Evolutionary conservation across 2,888 invertebrate genomes (phyloP).

Genomic region (Alviniconcha strummeri): DNA sequence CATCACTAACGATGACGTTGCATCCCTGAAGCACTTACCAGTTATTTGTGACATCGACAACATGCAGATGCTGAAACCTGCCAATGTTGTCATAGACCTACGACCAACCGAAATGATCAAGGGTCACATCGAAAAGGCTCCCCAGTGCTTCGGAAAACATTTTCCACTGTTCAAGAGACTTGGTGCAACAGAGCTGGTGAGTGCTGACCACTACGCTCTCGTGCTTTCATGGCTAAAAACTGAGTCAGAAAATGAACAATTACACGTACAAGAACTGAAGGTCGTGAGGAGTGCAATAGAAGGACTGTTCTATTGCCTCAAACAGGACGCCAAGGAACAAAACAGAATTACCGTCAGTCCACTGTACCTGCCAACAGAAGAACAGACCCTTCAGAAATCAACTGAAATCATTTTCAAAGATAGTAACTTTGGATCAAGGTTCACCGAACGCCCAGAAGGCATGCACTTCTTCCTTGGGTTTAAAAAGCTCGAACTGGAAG

Average conservation of each 20-base stretch:
- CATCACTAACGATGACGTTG: not conserved
- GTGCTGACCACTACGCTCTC: slow-evolving; percentile 45
- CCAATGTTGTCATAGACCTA: slow-evolving; percentile 40
- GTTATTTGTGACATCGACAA: slow-evolving; percentile 22
- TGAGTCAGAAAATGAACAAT: not conserved
- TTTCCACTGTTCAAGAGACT: slow-evolving; percentile 44
- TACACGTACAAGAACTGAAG: slow-evolving; percentile 22
- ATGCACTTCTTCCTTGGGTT: slow-evolving; percentile 16
- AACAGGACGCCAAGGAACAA: not conserved
- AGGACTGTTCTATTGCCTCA: slow-evolving; percentile 19
- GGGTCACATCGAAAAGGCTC: slow-evolving; percentile 51
- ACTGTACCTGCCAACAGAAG: slow-evolving; percentile 6
- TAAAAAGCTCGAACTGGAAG: not conserved
- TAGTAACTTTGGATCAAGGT: not conserved
- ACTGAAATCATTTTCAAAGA: slow-evolving; percentile 8
- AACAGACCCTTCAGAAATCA: not conserved
- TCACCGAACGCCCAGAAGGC: not conserved
- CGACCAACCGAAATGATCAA: slow-evolving; percentile 45
- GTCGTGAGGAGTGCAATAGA: slow-evolving; percentile 5
- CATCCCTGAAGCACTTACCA: not conserved
- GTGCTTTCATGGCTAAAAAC: slow-evolving; percentile 43
- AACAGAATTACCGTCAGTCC: not conserved
- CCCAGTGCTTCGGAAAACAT: slow-evolving; percentile 45
- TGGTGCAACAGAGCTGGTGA: slow-evolving; percentile 45
- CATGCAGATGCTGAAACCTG: slow-evolving; percentile 30